Evolutionary conservation across 1,140 invertebrate genomes (phyloP).

Genomic region (Tetragonula clypearis): DNA sequence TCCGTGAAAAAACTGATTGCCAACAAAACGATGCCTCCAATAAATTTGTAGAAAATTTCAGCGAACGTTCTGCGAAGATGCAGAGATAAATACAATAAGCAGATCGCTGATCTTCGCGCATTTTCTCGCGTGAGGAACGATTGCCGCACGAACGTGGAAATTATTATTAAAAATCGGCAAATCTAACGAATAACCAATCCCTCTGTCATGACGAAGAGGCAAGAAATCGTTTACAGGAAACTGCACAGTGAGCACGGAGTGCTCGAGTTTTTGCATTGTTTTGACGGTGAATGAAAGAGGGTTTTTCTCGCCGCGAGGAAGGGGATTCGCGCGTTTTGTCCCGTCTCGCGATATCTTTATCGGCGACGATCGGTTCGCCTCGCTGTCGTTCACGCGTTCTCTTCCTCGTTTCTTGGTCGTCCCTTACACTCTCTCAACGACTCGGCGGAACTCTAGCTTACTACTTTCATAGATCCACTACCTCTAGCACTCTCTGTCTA

Average conservation of each 20-base stretch:
- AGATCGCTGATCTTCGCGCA: too few relatives aligned
- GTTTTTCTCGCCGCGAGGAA: neutral
- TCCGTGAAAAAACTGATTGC: neutral
- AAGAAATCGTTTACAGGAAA: slow-evolving; percentile 32
- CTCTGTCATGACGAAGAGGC: neutral
- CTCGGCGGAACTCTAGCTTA: neutral
- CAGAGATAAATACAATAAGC: neutral
- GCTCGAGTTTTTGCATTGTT: slow-evolving; percentile 28
- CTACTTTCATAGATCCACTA: neutral
- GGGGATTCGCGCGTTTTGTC: slow-evolving; percentile 44
- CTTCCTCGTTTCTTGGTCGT: slow-evolving; percentile 34
- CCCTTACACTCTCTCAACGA: neutral
- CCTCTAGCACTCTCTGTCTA: neutral
- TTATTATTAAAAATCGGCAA: too few relatives aligned
- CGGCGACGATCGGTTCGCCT: slow-evolving; percentile 59
- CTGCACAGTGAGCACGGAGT: neutral
- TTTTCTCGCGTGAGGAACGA: too few relatives aligned
- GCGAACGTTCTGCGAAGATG: neutral
- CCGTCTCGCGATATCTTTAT: slow-evolving; percentile 60
- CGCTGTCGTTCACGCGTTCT: slow-evolving; percentile 44
- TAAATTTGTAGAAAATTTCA: neutral
- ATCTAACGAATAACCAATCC: neutral
- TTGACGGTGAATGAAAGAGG: slow-evolving; percentile 30
- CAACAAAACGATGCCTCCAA: neutral
- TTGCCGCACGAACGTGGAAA: too few relatives aligned